Evolutionary conservation across 2,888 invertebrate genomes (phyloP).

Genomic region (Napeogenes sylphis): DNA sequence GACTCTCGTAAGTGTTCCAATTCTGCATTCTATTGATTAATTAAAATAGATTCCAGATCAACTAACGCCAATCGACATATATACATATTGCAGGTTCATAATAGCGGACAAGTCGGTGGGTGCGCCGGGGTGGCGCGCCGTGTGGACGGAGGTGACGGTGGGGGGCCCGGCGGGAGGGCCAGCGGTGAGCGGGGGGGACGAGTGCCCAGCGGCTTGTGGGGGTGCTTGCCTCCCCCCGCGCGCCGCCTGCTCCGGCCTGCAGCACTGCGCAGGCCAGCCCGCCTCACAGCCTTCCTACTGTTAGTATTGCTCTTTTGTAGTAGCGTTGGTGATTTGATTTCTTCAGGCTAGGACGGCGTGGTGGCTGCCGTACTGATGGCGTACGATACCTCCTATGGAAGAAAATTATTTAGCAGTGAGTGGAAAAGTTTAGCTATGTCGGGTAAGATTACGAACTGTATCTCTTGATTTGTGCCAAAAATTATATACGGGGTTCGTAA

Average conservation of each 20-base stretch:
- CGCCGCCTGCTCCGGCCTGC: conserved; percentile 66
- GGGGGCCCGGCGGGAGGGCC: conserved; percentile 43
- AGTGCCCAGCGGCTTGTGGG: conserved; percentile 40
- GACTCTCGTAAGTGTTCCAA: conserved; percentile 83
- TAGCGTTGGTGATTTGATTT: neutral
- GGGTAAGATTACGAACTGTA: too few relatives aligned
- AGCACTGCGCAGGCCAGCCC: conserved; percentile 85
- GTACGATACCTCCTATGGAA: too few relatives aligned
- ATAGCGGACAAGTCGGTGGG: conserved; percentile 97
- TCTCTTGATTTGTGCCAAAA: too few relatives aligned
- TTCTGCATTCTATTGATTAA: neutral
- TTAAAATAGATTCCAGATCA: neutral
- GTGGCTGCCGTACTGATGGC: neutral
- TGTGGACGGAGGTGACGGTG: conserved; percentile 94
- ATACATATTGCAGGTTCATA: conserved; percentile 84
- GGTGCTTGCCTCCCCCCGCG: conserved; percentile 58
- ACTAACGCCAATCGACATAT: neutral
- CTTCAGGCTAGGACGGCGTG: neutral
- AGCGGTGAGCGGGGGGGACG: conserved; percentile 48
- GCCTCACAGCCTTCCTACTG: conserved; percentile 82
- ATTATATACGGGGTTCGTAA: too few relatives aligned
- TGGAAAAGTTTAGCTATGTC: too few relatives aligned
- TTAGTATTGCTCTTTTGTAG: conserved; percentile 75
- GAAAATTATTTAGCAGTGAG: too few relatives aligned
- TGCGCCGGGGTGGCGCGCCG: conserved; percentile 93